phyloP scores from a whole-genome alignment of 2,888 invertebrate genomes.

The Apamea monoglypha region DNA sequence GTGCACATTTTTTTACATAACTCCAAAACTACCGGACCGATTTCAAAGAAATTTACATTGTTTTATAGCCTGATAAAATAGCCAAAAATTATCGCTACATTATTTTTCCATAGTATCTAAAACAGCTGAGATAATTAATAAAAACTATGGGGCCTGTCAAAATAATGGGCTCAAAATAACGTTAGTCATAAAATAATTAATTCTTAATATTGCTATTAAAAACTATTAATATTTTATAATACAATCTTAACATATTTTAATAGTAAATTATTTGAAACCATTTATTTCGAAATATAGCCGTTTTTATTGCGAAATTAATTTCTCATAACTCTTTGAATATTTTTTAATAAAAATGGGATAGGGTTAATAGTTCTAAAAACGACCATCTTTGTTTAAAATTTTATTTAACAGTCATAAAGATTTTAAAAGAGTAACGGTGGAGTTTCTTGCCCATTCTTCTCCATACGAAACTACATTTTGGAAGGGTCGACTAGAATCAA shows the following conservation, averaged over 20 bases:
- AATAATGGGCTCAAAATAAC: conserved; percentile 16
- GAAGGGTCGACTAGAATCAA: too few species aligned
- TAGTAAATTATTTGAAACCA: conserved; percentile 9
- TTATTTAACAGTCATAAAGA: neutral
- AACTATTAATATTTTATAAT: conserved; percentile 10
- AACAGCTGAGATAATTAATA: neutral
- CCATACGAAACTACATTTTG: too few species aligned
- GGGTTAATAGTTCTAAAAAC: neutral
- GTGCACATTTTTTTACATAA: conserved; percentile 29
- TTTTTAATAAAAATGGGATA: neutral
- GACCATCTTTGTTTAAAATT: neutral
- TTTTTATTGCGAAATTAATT: conserved; percentile 26
- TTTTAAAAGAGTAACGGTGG: too few species aligned
- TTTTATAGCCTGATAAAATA: neutral
- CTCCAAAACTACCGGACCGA: conserved; percentile 30
- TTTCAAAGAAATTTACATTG: conserved; percentile 16
- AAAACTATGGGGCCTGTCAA: conserved; percentile 4
- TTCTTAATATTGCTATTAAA: conserved; percentile 32
- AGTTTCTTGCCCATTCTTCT: too few species aligned
- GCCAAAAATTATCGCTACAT: neutral
- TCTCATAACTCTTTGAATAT: neutral
- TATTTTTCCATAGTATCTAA: neutral
- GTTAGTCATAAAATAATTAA: conserved; percentile 28
- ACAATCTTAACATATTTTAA: conserved; percentile 18
- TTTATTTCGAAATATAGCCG: conserved; percentile 2